Percentiles rank a stretch among this genome's conserved stretches.
Conservation (phyloP, 2,888 invertebrate species). For the Phorcus lineatus region DNA sequence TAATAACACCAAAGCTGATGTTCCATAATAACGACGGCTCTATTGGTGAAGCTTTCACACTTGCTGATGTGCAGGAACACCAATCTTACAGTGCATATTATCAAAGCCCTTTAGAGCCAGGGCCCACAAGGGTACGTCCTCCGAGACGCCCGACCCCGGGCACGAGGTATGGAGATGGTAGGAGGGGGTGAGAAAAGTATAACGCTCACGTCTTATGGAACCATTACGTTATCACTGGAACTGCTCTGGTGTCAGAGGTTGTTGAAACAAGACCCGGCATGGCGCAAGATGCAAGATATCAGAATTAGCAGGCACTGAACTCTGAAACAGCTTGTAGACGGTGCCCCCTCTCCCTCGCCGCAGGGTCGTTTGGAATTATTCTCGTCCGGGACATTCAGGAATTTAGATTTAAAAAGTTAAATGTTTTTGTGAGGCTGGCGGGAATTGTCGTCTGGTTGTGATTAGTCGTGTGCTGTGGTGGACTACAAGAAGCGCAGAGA, state of each 20-base stretch:
- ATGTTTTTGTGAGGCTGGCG: background rate
- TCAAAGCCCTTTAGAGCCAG: too few relatives aligned
- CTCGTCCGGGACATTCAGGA: constrained; percentile 1
- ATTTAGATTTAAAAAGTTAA: background rate
- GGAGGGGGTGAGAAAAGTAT: too few relatives aligned
- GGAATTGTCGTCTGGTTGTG: constrained; percentile 10
- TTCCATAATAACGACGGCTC: too few relatives aligned
- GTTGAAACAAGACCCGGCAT: background rate
- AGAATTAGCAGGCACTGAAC: background rate
- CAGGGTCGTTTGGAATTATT: background rate
- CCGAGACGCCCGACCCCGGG: too few relatives aligned
- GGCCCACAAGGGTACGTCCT: too few relatives aligned
- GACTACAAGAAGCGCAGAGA: background rate
- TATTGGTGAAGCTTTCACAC: too few relatives aligned
- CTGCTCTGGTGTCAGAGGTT: background rate
- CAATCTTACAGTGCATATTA: too few relatives aligned
- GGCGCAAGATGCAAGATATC: background rate
- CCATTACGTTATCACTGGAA: too few relatives aligned
- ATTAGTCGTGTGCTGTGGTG: background rate
- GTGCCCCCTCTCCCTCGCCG: background rate
- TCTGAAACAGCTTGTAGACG: background rate
- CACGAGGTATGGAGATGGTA: too few relatives aligned
- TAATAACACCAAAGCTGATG: too few relatives aligned
- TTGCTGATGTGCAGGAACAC: too few relatives aligned
- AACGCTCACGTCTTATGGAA: too few relatives aligned